These are phyloP conservation scores for Temnothorax longispinosus DNA, from an alignment of 1,140 invertebrate genomes.

Conservation along the genomic window DNA sequence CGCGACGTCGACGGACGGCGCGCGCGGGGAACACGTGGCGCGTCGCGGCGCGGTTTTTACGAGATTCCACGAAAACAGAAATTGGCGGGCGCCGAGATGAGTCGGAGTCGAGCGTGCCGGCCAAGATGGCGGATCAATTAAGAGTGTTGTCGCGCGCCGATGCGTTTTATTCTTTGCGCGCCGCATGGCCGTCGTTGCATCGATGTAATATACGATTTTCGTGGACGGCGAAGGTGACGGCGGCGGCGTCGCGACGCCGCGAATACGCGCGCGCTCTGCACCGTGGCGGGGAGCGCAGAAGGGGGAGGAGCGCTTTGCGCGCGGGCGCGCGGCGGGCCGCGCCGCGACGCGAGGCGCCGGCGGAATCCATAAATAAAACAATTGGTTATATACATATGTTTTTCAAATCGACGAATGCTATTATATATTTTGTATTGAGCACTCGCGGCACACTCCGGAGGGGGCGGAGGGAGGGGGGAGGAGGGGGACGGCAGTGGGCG, in stretches of 20 bases:
- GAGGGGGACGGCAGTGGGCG: not conserved
- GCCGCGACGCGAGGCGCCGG: conserved; percentile 57
- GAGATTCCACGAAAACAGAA: not conserved
- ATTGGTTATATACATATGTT: conserved; percentile 82
- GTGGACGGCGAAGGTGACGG: not conserved
- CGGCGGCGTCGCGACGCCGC: not conserved
- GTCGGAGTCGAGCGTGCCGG: not conserved
- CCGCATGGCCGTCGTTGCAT: conserved; percentile 25
- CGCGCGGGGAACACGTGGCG: not conserved
- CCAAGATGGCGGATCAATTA: conserved; percentile 82
- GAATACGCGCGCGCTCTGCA: not conserved
- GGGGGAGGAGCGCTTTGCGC: not conserved
- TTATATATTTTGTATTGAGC: conserved; percentile 85
- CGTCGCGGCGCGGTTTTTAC: not conserved
- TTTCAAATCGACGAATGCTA: conserved; percentile 85
- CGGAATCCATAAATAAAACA: conserved; percentile 80
- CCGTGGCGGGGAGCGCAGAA: not conserved
- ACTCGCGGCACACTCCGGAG: conserved; percentile 69
- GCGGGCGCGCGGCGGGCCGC: not conserved
- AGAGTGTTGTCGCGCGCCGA: conserved; percentile 70
- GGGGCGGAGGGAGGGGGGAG: conserved; percentile 71
- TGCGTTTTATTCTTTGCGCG: conserved; percentile 76
- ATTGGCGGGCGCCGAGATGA: not conserved
- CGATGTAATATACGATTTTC: conserved; percentile 51
- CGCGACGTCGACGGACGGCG: not conserved